Conservation (phyloP, 2,888 invertebrate species). For the Axea sp. region DNA sequence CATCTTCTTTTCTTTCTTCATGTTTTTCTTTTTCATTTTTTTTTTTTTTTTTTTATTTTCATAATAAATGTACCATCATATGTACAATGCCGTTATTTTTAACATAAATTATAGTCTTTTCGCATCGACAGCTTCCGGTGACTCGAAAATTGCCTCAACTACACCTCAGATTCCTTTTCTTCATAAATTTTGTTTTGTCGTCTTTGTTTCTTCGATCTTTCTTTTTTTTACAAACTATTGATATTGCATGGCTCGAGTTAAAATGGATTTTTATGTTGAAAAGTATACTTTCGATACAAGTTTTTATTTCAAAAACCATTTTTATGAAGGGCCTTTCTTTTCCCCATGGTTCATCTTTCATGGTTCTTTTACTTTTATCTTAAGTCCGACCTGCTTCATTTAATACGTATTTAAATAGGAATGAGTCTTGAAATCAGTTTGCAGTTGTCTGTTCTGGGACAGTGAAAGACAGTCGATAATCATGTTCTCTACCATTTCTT, state of each 20-base stretch:
- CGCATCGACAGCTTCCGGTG: slow-evolving; percentile 34
- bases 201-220: too few relatives aligned
- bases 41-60: slow-evolving; percentile 51
- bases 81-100: slow-evolving; percentile 74
- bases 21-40: too few relatives aligned
- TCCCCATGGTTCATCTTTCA: too few relatives aligned
- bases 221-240: too few relatives aligned
- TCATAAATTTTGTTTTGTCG: too few relatives aligned
- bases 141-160: slow-evolving; percentile 47
- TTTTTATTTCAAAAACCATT: too few relatives aligned
- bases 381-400: too few relatives aligned
- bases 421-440: slow-evolving; percentile 64
- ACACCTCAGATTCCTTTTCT: slow-evolving; percentile 32
- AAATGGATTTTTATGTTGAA: too few relatives aligned
- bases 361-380: too few relatives aligned
- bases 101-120: slow-evolving; percentile 70
- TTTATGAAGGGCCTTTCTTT: too few relatives aligned
- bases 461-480: slow-evolving; percentile 40
- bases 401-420: slow-evolving; percentile 54
- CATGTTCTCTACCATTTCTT: slow-evolving; percentile 91
- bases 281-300: too few relatives aligned
- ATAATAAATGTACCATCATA: slow-evolving; percentile 72
- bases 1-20: slow-evolving; percentile 2
- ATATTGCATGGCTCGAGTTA: too few relatives aligned
- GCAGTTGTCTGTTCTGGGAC: slow-evolving; percentile 34